Conservation (phyloP, 2,113 vertebrate genomes). For the Brachionichthys hirsutus region DNA sequence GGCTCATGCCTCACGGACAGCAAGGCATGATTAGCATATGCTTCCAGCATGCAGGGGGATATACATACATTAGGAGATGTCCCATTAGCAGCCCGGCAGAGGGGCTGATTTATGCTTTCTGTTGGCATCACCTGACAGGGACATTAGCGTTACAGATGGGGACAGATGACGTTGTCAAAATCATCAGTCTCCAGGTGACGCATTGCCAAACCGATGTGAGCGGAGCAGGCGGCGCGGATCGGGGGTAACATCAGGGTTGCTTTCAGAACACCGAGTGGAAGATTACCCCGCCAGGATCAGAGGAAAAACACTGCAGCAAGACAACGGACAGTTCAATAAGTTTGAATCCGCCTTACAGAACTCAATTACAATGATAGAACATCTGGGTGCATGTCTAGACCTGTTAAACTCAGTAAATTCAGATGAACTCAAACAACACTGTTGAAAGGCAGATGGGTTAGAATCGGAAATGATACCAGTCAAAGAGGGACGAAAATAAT, state of each 20-base stretch:
- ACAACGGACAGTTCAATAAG: slow-evolving; percentile 62
- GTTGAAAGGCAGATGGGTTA: slow-evolving; percentile 15
- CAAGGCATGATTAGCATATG: slow-evolving; percentile 67
- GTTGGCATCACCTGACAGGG: slow-evolving; percentile 70
- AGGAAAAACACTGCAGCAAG: slow-evolving; percentile 54
- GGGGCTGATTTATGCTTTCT: slow-evolving; percentile 68
- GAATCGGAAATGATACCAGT: slow-evolving; percentile 11
- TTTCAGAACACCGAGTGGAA: slow-evolving; percentile 40
- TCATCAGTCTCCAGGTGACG: slow-evolving; percentile 68
- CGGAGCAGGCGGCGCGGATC: slow-evolving; percentile 47
- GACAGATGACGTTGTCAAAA: slow-evolving; percentile 72
- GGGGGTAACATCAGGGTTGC: slow-evolving; percentile 37
- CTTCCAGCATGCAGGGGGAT: slow-evolving; percentile 55
- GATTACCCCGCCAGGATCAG: slow-evolving; percentile 61
- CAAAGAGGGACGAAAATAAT: background rate
- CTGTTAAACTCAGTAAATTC: slow-evolving; percentile 63
- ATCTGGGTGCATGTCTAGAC: slow-evolving; percentile 40
- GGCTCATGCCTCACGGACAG: slow-evolving; percentile 52
- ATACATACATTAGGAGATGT: slow-evolving; percentile 71
- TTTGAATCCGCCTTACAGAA: slow-evolving; percentile 52
- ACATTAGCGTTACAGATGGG: slow-evolving; percentile 76
- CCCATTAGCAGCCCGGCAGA: slow-evolving; percentile 63
- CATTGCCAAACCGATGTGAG: slow-evolving; percentile 55
- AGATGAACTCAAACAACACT: slow-evolving; percentile 34
- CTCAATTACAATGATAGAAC: slow-evolving; percentile 67